Percentiles rank a stretch among this genome's conserved stretches.
phyloP scores from a whole-genome alignment of 1,140 invertebrate species.

The Fopius arisanus region DNA sequence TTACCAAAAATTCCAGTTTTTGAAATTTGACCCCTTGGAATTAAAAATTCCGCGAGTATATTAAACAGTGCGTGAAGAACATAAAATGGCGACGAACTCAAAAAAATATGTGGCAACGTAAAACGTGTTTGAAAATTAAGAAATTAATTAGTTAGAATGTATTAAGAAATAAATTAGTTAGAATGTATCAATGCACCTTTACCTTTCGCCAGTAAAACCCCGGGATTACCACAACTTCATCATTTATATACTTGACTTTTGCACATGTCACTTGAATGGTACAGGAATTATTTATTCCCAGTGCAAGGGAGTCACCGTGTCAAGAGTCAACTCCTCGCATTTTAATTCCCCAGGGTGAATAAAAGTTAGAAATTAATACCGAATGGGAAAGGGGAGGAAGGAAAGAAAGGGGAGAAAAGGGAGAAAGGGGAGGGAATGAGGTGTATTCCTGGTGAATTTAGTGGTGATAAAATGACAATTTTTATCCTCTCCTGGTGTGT shows the following conservation, averaged over 20 bases:
- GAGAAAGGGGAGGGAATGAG: background rate
- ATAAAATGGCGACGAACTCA: background rate
- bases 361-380: background rate
- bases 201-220: constrained; percentile 1
- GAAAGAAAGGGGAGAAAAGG: background rate
- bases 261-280: constrained; percentile 22
- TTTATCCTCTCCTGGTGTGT: constrained; percentile 1
- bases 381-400: background rate
- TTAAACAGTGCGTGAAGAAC: no score
- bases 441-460: background rate
- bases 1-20: no score
- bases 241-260: constrained; percentile 21
- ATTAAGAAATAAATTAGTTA: background rate
- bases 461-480: background rate
- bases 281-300: constrained; percentile 21
- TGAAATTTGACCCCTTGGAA: no score
- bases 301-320: background rate
- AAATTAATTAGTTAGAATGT: background rate
- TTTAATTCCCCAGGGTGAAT: background rate
- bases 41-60: no score
- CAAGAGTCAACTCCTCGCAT: constrained; percentile 9
- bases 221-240: background rate
- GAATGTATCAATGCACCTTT: constrained; percentile 7
- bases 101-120: background rate
- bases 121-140: background rate